These are phyloP conservation scores for Burhinus oedicnemus DNA, from an alignment of 2,113 vertebrate genomes.

Conservation along the genomic window DNA sequence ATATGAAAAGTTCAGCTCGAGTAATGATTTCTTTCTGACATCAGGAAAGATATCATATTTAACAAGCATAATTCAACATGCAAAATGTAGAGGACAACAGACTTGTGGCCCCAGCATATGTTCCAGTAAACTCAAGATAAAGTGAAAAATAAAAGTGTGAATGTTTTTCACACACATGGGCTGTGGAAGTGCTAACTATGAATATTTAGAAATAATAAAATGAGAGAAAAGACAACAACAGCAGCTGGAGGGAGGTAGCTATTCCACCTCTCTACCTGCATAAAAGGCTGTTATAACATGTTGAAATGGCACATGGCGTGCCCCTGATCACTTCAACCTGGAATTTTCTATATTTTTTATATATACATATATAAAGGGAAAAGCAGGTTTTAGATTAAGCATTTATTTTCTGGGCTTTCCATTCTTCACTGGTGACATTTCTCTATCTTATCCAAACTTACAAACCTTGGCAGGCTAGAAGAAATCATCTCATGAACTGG, in stretches of 20 bases:
- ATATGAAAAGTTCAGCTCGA: not conserved
- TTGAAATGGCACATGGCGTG: not conserved
- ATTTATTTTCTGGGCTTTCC: not conserved
- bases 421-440: not conserved
- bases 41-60: not conserved
- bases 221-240: not conserved
- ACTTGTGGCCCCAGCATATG: not conserved
- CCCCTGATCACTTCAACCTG: not conserved
- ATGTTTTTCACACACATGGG: accelerated
- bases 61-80: not conserved
- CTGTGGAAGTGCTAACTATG: not conserved
- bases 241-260: not conserved
- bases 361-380: not conserved
- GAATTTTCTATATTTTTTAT: not conserved
- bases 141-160: not conserved
- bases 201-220: not conserved
- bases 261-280: not conserved
- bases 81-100: not conserved
- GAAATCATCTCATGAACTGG: not conserved
- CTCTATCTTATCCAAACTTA: not conserved
- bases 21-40: not conserved
- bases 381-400: not conserved
- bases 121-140: not conserved
- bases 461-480: not conserved
- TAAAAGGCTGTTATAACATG: not conserved